These are phyloP conservation scores for Stenoptilia bipunctidactyla DNA, from an alignment of 2,888 invertebrate genomes.

Conservation along the genomic window DNA sequence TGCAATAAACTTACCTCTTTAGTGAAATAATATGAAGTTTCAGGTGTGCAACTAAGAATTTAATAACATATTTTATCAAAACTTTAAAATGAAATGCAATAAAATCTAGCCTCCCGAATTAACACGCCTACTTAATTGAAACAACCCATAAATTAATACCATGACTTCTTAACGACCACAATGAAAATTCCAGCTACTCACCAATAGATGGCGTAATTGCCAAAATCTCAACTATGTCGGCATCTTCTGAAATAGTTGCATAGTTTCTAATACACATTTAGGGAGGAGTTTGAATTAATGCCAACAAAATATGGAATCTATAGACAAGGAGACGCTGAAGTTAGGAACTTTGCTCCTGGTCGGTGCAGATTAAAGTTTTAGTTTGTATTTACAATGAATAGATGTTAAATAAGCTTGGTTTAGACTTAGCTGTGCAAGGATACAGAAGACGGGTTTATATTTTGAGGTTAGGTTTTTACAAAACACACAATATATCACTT, in stretches of 20 bases:
- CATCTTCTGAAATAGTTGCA: constrained; percentile 10
- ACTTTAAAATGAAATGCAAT: too few relatives aligned
- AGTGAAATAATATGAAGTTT: too few relatives aligned
- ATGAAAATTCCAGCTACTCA: constrained; percentile 21
- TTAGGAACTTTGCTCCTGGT: constrained; percentile 27
- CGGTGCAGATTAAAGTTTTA: constrained; percentile 37
- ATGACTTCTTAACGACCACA: neutral
- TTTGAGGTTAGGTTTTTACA: too few relatives aligned
- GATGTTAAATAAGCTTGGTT: constrained; percentile 15
- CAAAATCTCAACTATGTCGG: constrained; percentile 31
- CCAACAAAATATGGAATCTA: constrained; percentile 29
- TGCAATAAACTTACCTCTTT: too few relatives aligned
- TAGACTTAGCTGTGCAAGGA: too few relatives aligned
- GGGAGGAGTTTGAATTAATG: constrained; percentile 38
- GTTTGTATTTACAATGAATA: constrained; percentile 7
- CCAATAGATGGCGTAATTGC: constrained; percentile 41
- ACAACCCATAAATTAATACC: too few relatives aligned
- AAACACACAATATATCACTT: too few relatives aligned
- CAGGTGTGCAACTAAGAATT: too few relatives aligned
- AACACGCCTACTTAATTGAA: too few relatives aligned
- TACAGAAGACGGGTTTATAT: too few relatives aligned
- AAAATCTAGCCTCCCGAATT: too few relatives aligned
- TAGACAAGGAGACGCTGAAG: constrained; percentile 23
- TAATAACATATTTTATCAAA: too few relatives aligned
- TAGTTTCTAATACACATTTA: constrained; percentile 11